Evolutionary conservation across 2,797 vertebrate species (phyloP).

Genomic region (Triplophysa yarkandensis): DNA sequence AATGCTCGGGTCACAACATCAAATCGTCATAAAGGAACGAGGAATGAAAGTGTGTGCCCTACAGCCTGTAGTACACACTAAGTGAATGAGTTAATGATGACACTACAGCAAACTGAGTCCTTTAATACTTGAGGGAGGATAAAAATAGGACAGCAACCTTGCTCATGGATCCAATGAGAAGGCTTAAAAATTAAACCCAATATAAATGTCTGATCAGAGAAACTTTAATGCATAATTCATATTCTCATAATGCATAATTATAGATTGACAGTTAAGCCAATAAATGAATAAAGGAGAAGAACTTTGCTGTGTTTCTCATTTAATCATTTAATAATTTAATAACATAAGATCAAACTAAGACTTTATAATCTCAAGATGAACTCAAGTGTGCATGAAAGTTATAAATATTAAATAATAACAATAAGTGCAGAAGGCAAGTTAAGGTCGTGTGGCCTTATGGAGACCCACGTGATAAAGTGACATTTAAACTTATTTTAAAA

Average conservation of each 20-base stretch:
- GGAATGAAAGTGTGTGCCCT: neutral
- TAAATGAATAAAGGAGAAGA: neutral
- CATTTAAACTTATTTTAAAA: neutral
- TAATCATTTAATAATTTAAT: neutral
- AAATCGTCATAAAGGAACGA: neutral
- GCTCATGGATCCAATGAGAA: slow-evolving; percentile 7
- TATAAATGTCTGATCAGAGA: slow-evolving; percentile 18
- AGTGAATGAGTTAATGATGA: neutral
- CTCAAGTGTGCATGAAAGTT: no score
- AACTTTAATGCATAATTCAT: neutral
- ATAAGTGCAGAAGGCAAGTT: neutral
- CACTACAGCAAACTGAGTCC: neutral
- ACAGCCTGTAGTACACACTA: neutral
- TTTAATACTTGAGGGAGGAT: slow-evolving; percentile 9
- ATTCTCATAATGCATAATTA: neutral
- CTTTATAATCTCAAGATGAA: neutral
- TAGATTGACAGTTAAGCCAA: neutral
- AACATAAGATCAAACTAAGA: neutral
- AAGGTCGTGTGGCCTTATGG: neutral
- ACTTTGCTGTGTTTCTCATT: slow-evolving; percentile 2
- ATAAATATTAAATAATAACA: neutral
- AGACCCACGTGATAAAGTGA: neutral
- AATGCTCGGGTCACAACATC: neutral
- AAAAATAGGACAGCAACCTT: slow-evolving; percentile 41
- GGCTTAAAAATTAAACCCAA: slow-evolving; percentile 7